phyloP scores from a whole-genome alignment of 1,140 invertebrate genomes.

The Caenorhabditis remanei region DNA sequence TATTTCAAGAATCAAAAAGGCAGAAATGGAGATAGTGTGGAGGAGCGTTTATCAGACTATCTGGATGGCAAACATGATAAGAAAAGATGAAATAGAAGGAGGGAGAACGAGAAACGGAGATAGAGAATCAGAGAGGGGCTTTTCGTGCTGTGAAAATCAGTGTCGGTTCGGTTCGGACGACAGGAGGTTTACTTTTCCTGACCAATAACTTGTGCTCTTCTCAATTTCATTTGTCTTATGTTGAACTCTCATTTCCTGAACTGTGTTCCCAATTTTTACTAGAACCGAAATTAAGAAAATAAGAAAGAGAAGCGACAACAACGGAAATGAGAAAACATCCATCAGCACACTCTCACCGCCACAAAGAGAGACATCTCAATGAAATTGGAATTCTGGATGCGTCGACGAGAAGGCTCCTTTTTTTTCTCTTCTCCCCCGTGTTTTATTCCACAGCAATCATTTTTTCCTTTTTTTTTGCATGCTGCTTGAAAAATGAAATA shows the following conservation, averaged over 20 bases:
- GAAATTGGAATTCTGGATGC: slow-evolving; percentile 46
- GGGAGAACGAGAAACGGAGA: neutral
- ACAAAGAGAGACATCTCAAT: slow-evolving; percentile 43
- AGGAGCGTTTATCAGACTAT: slow-evolving; percentile 31
- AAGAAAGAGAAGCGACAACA: neutral
- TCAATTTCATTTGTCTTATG: neutral
- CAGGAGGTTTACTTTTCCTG: neutral
- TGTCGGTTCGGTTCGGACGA: neutral
- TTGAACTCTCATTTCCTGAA: neutral
- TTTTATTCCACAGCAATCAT: slow-evolving; percentile 16
- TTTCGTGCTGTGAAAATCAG: slow-evolving; percentile 5
- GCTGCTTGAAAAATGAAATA: slow-evolving; percentile 39
- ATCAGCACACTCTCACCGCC: slow-evolving; percentile 18
- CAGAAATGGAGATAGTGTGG: slow-evolving; percentile 6
- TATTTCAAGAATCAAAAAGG: slow-evolving; percentile 32
- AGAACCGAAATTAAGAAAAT: slow-evolving; percentile 20
- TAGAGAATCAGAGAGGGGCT: neutral
- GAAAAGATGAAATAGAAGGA: slow-evolving; percentile 16
- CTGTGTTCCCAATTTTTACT: no score
- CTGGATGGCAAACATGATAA: slow-evolving; percentile 50
- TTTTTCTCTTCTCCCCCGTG: neutral
- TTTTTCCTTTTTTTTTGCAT: neutral
- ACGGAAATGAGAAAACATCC: slow-evolving; percentile 30
- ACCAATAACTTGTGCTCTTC: neutral
- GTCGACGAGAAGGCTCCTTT: neutral